Conservation (phyloP, 2,797 vertebrate genomes). For the Pteronotus mesoamericanus region DNA sequence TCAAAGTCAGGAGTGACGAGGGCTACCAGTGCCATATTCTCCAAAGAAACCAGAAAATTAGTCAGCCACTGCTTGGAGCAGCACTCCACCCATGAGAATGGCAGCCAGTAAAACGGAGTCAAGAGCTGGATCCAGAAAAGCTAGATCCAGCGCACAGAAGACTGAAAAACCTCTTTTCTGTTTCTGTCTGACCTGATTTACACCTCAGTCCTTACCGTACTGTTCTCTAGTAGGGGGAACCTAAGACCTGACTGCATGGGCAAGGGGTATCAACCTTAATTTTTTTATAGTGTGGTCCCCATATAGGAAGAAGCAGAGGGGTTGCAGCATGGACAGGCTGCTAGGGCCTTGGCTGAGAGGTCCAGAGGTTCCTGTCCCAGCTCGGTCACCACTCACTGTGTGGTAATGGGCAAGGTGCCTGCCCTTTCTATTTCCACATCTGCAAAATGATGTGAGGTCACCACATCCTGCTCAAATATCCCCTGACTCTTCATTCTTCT, state of each 20-base stretch:
- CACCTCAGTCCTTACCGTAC: background rate
- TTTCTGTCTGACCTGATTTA: background rate
- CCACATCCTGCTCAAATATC: background rate
- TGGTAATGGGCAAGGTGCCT: background rate
- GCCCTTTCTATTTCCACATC: background rate
- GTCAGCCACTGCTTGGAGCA: background rate
- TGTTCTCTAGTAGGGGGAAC: background rate
- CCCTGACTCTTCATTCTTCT: background rate
- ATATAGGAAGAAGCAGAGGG: background rate
- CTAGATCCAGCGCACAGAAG: background rate
- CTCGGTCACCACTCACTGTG: background rate
- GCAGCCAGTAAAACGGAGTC: background rate
- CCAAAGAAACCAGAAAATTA: background rate
- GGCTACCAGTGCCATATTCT: background rate
- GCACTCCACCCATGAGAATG: background rate
- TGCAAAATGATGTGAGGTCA: background rate
- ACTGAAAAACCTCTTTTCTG: background rate
- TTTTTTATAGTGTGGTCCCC: background rate
- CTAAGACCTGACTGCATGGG: background rate
- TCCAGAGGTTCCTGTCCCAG: background rate
- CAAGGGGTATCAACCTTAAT: background rate
- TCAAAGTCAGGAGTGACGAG: background rate
- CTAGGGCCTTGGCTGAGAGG: background rate
- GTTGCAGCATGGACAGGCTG: background rate
- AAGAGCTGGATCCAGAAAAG: background rate